Evolutionary conservation across 2,888 invertebrate species (phyloP).

Genomic region (Asteroscopus sphinx): DNA sequence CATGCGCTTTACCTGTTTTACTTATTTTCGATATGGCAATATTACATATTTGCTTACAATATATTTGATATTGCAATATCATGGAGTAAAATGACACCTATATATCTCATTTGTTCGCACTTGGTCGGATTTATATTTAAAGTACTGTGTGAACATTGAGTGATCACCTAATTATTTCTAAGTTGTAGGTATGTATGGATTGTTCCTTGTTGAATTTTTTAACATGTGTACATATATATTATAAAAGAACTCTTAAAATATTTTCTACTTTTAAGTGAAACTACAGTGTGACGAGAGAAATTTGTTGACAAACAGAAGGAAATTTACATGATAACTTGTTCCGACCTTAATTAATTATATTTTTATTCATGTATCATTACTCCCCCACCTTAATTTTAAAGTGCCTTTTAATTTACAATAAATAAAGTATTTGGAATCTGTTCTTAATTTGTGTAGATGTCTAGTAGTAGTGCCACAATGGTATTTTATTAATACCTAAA

Average conservation of each 20-base stretch:
- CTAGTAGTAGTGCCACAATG: slow-evolving; percentile 72
- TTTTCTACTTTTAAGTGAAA: slow-evolving; percentile 86
- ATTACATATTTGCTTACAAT: slow-evolving; percentile 39
- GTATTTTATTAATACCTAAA: slow-evolving; percentile 67
- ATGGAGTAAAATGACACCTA: slow-evolving; percentile 51
- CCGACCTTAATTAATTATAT: slow-evolving; percentile 67
- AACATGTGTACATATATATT: slow-evolving; percentile 82
- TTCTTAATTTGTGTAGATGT: slow-evolving; percentile 71
- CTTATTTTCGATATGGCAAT: slow-evolving; percentile 45
- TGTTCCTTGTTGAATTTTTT: slow-evolving; percentile 79
- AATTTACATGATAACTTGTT: slow-evolving; percentile 70
- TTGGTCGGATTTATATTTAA: no score
- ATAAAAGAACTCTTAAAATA: slow-evolving; percentile 74
- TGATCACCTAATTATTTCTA: slow-evolving; percentile 63
- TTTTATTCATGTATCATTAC: slow-evolving; percentile 72
- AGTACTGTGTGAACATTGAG: slow-evolving; percentile 47
- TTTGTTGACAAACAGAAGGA: slow-evolving; percentile 73
- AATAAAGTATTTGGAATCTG: slow-evolving; percentile 68
- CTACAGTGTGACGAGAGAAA: slow-evolving; percentile 88
- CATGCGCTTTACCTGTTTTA: slow-evolving; percentile 50
- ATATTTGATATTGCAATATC: slow-evolving; percentile 51
- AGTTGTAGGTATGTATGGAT: slow-evolving; percentile 61
- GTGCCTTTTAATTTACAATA: slow-evolving; percentile 81
- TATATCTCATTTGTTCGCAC: no score
- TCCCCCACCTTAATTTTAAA: slow-evolving; percentile 84